Percentiles rank a stretch among this genome's conserved stretches.
phyloP scores from a whole-genome alignment of 2,797 vertebrate species.

The Vireo griseus region DNA sequence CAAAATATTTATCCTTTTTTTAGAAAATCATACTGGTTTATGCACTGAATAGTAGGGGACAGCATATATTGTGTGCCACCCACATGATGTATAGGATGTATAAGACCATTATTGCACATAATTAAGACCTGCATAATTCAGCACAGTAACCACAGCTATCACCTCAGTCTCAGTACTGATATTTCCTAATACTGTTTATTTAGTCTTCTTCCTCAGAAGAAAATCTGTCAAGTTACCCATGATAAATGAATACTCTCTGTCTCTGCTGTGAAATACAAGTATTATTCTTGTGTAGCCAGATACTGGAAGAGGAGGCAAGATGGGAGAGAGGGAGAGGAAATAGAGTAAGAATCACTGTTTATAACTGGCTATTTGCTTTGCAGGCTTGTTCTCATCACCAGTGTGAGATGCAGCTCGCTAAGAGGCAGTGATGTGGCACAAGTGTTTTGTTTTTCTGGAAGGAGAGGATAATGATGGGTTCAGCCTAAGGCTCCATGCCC shows the following conservation, averaged over 20 bases:
- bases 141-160: neutral
- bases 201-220: neutral
- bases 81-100: neutral
- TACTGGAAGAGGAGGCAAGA: neutral
- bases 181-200: slow-evolving; percentile 2
- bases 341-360: neutral
- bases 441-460: neutral
- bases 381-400: neutral
- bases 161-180: neutral
- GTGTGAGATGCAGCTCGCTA: neutral
- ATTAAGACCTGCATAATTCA: slow-evolving; percentile 11
- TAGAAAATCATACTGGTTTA: neutral
- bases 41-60: slow-evolving; percentile 10
- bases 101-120: neutral
- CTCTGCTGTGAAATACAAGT: neutral
- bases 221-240: neutral
- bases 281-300: neutral
- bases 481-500: neutral
- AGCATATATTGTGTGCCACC: neutral
- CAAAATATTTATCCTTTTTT: slow-evolving; percentile 47
- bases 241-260: neutral
- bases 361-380: neutral
- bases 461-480: neutral
- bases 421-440: neutral
- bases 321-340: neutral